These are phyloP conservation scores for Corythornis madagascariensis DNA, from an alignment of 2,113 vertebrate genomes.

Conservation along the genomic window DNA sequence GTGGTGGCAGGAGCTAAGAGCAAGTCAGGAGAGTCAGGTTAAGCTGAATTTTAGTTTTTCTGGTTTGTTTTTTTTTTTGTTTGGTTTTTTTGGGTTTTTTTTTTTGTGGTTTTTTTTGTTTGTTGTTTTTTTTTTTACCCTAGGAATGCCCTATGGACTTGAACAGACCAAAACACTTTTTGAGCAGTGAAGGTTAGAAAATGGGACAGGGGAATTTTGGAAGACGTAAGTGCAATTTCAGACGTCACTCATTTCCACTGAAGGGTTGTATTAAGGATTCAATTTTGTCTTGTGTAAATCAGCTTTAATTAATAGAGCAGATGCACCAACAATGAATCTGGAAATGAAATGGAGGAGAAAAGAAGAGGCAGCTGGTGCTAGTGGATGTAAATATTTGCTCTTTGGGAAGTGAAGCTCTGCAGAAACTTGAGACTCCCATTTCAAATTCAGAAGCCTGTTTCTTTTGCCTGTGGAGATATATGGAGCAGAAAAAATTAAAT, in stretches of 20 bases:
- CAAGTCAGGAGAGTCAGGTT: not conserved
- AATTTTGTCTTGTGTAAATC: constrained; percentile 62
- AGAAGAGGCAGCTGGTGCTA: constrained; percentile 47
- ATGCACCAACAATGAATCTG: constrained; percentile 63
- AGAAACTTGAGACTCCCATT: constrained; percentile 30
- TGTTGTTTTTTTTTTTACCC: not conserved
- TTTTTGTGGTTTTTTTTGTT: too few species aligned
- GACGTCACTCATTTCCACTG: not conserved
- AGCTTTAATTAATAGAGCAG: constrained; percentile 66
- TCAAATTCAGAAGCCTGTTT: not conserved
- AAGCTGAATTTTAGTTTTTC: not conserved
- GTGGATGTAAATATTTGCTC: constrained; percentile 50
- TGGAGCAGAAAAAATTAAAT: constrained; percentile 38
- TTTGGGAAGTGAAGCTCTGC: constrained; percentile 24
- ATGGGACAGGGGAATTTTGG: constrained; percentile 33
- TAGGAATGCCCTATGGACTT: constrained; percentile 6
- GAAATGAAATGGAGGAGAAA: constrained; percentile 18
- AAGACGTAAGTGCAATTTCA: constrained; percentile 16
- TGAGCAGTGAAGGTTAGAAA: constrained; percentile 13
- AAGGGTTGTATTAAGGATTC: constrained; percentile 58
- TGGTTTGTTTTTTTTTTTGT: too few species aligned
- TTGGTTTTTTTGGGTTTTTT: too few species aligned
- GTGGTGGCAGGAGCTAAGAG: not conserved
- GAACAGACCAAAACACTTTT: constrained; percentile 40
- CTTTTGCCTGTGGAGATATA: not conserved